Evolutionary conservation across 2,888 invertebrate genomes (phyloP), one percentile per base, ranked within the genome.

Genomic region (Phanerotoma sp.): DNA sequence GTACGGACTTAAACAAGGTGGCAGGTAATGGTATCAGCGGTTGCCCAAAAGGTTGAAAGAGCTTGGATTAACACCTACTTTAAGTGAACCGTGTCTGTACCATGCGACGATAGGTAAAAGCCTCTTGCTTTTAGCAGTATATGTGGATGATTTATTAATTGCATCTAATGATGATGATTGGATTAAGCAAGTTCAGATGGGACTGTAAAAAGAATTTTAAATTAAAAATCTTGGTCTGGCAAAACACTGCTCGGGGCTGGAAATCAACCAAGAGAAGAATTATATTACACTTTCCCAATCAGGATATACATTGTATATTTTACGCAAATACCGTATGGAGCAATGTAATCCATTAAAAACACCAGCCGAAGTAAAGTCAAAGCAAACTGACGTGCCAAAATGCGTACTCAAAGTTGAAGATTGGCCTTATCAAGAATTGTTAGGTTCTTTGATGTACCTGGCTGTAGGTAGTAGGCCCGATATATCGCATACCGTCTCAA

Each of bases 71-170:
- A 48, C 41, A 10, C 50, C 56, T 2, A 57, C 58, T 6, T 32
- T 42, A 3, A 49, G 53, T 9, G 62, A 63, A 44, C 58, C 58
- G 4, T 64, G 62, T 13, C 21, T 44, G 4, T 54, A 49, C n/a
- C 47, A 33, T 20, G n/a, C 16, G 5, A 16, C 25, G 15, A 9
- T 22, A 10, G 42, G 33, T 11, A 16, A 33, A 1, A 42, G 48
- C 4, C 15, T 54, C 15, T 22, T 48, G 2, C 18, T 54, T 16
- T 32, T 54, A 10, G 28, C 35, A 13, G n/a, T 48, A 2, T 54
- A 35, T 7, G 54, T 44, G 1, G 42, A 54, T 21, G 54, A 49
- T n/a, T 41, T 54, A 15, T 28, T 54, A 15, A 21, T 48, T 2
- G 42, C 49, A 7, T 42, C 35, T 3, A 6, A 33, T 16, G 20